Evolutionary conservation across 2,113 vertebrate genomes (phyloP).

Genomic region (Catharus bicknelli): DNA sequence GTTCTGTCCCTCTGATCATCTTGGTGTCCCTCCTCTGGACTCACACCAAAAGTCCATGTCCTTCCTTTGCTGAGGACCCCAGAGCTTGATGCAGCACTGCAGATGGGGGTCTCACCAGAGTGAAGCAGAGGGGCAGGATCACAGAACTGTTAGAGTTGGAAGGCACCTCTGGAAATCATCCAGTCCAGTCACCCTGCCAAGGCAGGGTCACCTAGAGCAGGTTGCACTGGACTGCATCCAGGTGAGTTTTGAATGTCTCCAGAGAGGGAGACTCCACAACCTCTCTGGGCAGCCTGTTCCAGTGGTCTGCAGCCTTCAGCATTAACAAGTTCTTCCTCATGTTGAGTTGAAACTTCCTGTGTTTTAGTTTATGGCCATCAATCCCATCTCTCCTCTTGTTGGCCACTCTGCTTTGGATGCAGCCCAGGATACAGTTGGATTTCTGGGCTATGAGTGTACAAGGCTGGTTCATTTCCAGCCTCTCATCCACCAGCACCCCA

Average conservation of each 20-base stretch:
- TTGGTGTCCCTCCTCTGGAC: not conserved
- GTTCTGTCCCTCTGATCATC: not conserved
- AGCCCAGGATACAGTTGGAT: not conserved
- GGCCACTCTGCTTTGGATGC: not conserved
- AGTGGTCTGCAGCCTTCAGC: not conserved
- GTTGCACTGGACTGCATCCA: not conserved
- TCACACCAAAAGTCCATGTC: not conserved
- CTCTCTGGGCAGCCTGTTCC: not conserved
- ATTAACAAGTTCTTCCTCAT: not conserved
- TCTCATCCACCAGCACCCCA: too few relatives aligned
- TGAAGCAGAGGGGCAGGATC: not conserved
- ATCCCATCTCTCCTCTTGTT: not conserved
- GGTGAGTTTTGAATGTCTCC: not conserved
- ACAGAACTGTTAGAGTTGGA: not conserved
- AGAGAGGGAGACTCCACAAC: not conserved
- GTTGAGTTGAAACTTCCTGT: not conserved
- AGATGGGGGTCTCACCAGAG: not conserved
- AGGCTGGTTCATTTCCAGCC: too few relatives aligned
- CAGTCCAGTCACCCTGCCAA: not conserved
- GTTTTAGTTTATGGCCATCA: not conserved
- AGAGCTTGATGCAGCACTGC: not conserved
- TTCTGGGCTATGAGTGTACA: not conserved
- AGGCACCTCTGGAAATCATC: not conserved
- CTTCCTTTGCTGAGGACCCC: not conserved
- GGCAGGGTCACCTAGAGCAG: not conserved